phyloP scores from a whole-genome alignment of 2,113 vertebrate species.

The Origma solitaria region DNA sequence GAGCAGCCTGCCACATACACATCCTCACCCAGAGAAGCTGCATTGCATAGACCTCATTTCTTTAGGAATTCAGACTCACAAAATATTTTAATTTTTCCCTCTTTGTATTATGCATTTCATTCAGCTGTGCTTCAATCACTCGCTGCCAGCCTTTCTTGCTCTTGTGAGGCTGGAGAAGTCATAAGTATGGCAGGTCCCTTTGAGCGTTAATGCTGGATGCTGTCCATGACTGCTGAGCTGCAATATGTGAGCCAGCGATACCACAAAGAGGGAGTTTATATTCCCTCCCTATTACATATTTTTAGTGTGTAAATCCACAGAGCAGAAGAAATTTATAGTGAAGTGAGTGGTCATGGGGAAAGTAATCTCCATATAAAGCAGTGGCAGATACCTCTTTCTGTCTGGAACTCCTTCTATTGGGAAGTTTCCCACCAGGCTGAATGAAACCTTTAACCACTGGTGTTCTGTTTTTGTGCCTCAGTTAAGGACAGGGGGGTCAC shows the following conservation, averaged over 20 bases:
- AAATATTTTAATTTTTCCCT: neutral
- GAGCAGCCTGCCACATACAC: neutral
- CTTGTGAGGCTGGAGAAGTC: neutral
- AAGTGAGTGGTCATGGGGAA: slow-evolving; percentile 15
- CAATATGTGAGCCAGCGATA: slow-evolving; percentile 9
- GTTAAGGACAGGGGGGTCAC: neutral
- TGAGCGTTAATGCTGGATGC: neutral
- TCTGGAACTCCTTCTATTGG: neutral
- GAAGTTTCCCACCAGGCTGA: neutral
- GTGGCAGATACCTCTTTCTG: neutral
- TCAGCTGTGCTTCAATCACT: neutral
- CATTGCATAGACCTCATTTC: neutral
- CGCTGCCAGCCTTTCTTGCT: neutral
- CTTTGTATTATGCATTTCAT: neutral
- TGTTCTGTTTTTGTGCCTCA: neutral
- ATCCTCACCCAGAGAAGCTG: neutral
- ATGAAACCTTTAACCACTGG: neutral
- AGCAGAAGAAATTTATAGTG: slow-evolving; percentile 14
- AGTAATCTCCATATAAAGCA: slow-evolving; percentile 21
- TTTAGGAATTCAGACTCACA: neutral
- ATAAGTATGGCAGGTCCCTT: slow-evolving; percentile 20
- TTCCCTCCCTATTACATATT: slow-evolving; percentile 1
- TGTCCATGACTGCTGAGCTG: slow-evolving; percentile 22
- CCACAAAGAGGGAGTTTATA: slow-evolving; percentile 17
- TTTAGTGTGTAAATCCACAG: slow-evolving; percentile 22